These are phyloP conservation scores for Drosophila anceps DNA, from an alignment of 2,888 invertebrate genomes.

Conservation along the genomic window DNA sequence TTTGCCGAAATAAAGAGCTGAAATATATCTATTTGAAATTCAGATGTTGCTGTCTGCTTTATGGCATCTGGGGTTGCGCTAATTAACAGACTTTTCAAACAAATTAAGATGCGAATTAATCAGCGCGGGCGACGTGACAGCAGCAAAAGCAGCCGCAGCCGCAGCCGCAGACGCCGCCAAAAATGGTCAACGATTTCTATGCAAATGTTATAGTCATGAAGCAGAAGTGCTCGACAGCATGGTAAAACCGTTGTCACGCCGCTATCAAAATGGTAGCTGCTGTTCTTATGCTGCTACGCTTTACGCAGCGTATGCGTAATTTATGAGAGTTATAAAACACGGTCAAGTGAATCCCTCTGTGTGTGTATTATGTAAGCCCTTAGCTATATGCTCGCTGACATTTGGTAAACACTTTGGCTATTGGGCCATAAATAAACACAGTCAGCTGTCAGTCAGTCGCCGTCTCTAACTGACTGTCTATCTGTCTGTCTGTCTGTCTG, in stretches of 20 bases:
- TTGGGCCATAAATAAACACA: constrained; percentile 50
- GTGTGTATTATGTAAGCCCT: constrained; percentile 37
- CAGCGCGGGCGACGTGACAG: constrained; percentile 20
- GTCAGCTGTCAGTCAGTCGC: constrained; percentile 1
- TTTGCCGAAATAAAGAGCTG: constrained; percentile 41
- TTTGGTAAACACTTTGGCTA: constrained; percentile 55
- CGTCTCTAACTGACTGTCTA: not conserved
- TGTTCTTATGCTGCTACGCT: constrained; percentile 19
- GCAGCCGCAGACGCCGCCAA: not conserved
- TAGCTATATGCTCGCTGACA: constrained; percentile 24
- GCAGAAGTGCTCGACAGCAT: constrained; percentile 14
- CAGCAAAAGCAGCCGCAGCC: not conserved
- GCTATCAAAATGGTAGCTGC: not conserved
- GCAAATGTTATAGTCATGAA: constrained; percentile 16
- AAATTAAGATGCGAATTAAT: constrained; percentile 45
- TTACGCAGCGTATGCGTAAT: constrained; percentile 61
- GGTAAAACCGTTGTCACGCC: constrained; percentile 22
- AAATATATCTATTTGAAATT: constrained; percentile 52
- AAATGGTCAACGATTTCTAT: constrained; percentile 18
- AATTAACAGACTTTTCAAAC: constrained; percentile 63
- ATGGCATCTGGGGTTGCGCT: constrained; percentile 38
- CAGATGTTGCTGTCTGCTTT: constrained; percentile 55
- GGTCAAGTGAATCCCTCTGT: constrained; percentile 1
- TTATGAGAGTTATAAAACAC: constrained; percentile 49
- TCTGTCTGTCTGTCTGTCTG: not conserved